A percentile compares a stretch with the other conserved stretches of the same genome.
phyloP scores from a whole-genome alignment of 1,140 invertebrate genomes.

The Scaptomyza pallida region DNA sequence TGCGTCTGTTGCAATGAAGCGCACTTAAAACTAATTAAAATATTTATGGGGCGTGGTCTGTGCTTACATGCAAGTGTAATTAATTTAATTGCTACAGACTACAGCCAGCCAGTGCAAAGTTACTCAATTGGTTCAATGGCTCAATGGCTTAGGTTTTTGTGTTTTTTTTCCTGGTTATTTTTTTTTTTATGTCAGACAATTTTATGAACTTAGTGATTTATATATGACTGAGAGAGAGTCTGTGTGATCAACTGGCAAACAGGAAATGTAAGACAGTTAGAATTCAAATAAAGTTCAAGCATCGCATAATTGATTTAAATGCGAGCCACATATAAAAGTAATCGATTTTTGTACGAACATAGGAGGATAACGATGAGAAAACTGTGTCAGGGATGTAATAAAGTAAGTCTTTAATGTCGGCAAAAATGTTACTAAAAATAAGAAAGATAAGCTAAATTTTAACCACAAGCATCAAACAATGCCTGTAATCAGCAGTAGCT shows the following conservation, averaged over 20 bases:
- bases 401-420: no score
- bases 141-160: no score
- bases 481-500: no score
- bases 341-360: no score
- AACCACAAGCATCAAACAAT: no score
- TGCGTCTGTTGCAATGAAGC: conserved; percentile 55
- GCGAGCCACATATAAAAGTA: neutral
- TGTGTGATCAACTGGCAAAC: neutral
- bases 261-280: neutral
- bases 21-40: conserved; percentile 74
- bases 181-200: conserved; percentile 7
- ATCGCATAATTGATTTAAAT: neutral
- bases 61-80: conserved; percentile 68
- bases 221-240: no score
- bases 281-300: neutral
- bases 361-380: no score
- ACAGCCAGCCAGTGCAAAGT: conserved; percentile 23
- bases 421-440: no score
- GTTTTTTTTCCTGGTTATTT: no score
- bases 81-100: conserved; percentile 64
- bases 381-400: no score
- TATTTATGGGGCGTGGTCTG: conserved; percentile 65
- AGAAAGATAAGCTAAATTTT: no score
- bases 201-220: conserved; percentile 21
- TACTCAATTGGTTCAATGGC: conserved; percentile 53